phyloP scores from a whole-genome alignment of 2,113 vertebrate genomes.

The Forbesichthys agassizii region DNA sequence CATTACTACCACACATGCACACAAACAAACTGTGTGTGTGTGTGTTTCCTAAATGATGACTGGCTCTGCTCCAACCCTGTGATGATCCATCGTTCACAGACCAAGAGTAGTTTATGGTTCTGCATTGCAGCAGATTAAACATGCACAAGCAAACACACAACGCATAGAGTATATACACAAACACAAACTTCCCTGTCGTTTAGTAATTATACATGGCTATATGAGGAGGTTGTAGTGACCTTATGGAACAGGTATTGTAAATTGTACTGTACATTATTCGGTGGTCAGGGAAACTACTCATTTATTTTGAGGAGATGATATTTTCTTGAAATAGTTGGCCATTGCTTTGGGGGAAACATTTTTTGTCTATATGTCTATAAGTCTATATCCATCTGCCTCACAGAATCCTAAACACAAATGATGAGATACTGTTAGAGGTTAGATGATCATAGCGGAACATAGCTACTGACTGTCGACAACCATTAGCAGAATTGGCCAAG shows the following conservation, averaged over 20 bases:
- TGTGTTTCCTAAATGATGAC: not conserved
- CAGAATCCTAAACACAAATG: too few species aligned
- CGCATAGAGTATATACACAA: not conserved
- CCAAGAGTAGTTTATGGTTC: constrained; percentile 5
- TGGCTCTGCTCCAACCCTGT: constrained; percentile 5
- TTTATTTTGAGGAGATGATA: too few species aligned
- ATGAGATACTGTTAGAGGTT: too few species aligned
- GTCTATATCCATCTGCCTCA: constrained; percentile 5
- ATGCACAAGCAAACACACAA: not conserved
- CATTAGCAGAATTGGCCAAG: not conserved
- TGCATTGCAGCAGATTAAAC: constrained; percentile 2
- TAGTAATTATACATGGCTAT: not conserved
- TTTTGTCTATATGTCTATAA: not conserved
- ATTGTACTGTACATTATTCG: too few species aligned
- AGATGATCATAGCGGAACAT: not conserved
- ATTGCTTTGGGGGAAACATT: too few species aligned
- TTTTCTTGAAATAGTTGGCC: too few species aligned
- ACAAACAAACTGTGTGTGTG: not conserved
- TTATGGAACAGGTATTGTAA: not conserved
- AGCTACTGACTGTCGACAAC: not conserved
- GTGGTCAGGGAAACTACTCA: too few species aligned
- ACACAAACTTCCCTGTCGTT: not conserved
- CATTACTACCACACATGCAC: not conserved
- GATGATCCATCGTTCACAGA: constrained; percentile 2
- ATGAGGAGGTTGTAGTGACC: not conserved